These are phyloP conservation scores for Eurytoma californica DNA, from an alignment of 2,888 invertebrate genomes.

Conservation along the genomic window DNA sequence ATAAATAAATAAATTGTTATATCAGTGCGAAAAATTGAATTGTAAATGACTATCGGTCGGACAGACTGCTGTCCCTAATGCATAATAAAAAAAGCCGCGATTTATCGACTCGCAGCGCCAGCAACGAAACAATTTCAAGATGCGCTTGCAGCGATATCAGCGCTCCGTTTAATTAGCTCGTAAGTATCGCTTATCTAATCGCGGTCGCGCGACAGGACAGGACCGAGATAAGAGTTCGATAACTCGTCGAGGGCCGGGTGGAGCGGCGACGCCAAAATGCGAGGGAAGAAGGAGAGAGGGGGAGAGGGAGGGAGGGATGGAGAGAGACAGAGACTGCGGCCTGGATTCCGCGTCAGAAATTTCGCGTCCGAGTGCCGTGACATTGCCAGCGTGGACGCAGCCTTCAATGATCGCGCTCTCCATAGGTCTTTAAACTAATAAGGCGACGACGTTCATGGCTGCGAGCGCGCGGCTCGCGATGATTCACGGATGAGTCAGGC, in stretches of 20 bases:
- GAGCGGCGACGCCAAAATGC: slow-evolving; percentile 9
- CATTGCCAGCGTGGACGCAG: slow-evolving; percentile 36
- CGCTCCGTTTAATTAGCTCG: slow-evolving; percentile 43
- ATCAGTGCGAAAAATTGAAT: too few species aligned
- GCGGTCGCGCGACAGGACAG: slow-evolving; percentile 29
- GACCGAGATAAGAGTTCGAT: slow-evolving; percentile 24
- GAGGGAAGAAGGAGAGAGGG: neutral
- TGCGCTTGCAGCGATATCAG: slow-evolving; percentile 22
- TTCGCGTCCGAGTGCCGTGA: slow-evolving; percentile 30
- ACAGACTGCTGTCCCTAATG: neutral
- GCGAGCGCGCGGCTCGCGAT: slow-evolving; percentile 16
- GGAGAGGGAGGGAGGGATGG: neutral
- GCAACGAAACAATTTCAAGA: slow-evolving; percentile 39
- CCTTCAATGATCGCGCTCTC: slow-evolving; percentile 52
- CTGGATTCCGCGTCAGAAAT: slow-evolving; percentile 47
- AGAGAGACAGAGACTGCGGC: neutral
- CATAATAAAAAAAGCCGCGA: neutral
- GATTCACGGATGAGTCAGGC: slow-evolving; percentile 53
- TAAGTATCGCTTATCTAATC: slow-evolving; percentile 50
- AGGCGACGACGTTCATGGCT: slow-evolving; percentile 50
- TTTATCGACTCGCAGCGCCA: neutral
- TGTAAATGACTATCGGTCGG: neutral
- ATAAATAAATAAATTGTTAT: neutral
- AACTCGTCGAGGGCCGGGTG: slow-evolving; percentile 4
- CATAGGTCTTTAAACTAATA: slow-evolving; percentile 57